These are phyloP conservation scores for Hydrozoanthus tunicans DNA, from an alignment of 64 coral and sea anemone genomes.

Conservation along the genomic window DNA sequence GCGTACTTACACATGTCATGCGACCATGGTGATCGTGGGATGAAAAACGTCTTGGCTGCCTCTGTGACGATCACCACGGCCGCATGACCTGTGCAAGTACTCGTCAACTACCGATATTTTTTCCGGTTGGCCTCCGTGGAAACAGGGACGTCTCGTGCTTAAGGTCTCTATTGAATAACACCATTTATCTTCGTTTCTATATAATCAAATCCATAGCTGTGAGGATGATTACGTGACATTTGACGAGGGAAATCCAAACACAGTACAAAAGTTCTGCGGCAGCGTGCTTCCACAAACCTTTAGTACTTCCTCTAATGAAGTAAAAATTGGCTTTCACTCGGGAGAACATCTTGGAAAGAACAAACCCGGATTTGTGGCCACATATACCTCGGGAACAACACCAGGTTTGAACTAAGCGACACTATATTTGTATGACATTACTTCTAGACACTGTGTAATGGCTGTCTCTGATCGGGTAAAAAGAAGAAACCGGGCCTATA, in stretches of 20 bases:
- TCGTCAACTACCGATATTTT: too few species aligned
- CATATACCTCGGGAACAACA: slow-evolving; percentile 87
- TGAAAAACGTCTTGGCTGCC: too few species aligned
- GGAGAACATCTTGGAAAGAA: slow-evolving; percentile 66
- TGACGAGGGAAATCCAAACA: slow-evolving; percentile 65
- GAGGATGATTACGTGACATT: slow-evolving; percentile 87
- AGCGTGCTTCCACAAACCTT: slow-evolving; percentile 75
- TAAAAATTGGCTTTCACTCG: slow-evolving; percentile 85
- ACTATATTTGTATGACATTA: neutral
- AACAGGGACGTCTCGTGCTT: too few species aligned
- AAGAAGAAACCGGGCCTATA: too few species aligned
- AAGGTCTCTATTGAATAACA: too few species aligned
- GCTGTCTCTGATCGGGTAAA: too few species aligned
- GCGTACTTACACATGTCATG: too few species aligned
- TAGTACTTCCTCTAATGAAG: slow-evolving; percentile 74
- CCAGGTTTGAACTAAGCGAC: slow-evolving; percentile 65
- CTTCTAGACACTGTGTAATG: too few species aligned
- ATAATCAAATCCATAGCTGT: slow-evolving; percentile 47
- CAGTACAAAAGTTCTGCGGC: slow-evolving; percentile 77
- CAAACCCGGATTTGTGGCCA: slow-evolving; percentile 95
- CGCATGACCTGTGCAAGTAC: too few species aligned
- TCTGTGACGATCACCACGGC: too few species aligned
- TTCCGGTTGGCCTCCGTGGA: too few species aligned
- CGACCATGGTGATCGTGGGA: too few species aligned
- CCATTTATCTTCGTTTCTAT: neutral